Evolutionary conservation across 2,888 invertebrate species (phyloP), one percentile per base, ranked within the genome.

Genomic region (Drosophila nigricruria): DNA sequence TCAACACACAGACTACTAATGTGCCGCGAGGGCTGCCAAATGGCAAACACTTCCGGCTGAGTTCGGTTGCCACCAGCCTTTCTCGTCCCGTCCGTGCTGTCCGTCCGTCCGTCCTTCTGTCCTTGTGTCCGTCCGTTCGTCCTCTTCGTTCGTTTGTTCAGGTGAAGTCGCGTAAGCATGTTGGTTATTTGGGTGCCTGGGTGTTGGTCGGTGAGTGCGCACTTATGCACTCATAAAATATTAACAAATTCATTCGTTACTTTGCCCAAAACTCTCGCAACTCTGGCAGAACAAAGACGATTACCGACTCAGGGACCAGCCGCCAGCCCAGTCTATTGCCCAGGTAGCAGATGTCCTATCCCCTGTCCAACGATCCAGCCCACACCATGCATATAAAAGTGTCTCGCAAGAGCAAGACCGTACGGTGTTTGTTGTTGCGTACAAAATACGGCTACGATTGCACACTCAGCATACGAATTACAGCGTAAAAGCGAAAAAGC

Each of bases 191-290:
- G 34, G 73, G 34, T 53, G 67, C 36, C 50, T 60, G 68, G 54
- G 20, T 61, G 53, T 60, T 65, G 63, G 72, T 70, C 63, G 73
- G 72, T 79, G 87, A 86, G 88, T 87, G 89, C 84, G 87, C 89
- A 87, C 89, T 91, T 91, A 91, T 91, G 82, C 85, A 81, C 88
- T 91, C 82, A 91, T 91, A 90, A 91, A 91, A 91, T 91, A 91
- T 91, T 91, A 89, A 91, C 89, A 90, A 91, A 91, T 91, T 91
- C 91, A 91, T 91, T 91, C 90, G 88, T 90, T 88, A 89, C 90
- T 84, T 90, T 85, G 72, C 79, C 81, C 77, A 72, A 88, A 87
- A 81, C 84, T 79, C 87, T 86, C 73, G 74, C 79, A 84, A 82
- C 82, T 76, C 73, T 62, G 64, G 20, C 75, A 81, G 81, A 83